Conservation (phyloP, 2,888 invertebrate genomes). For the Isotomurus palustris region DNA sequence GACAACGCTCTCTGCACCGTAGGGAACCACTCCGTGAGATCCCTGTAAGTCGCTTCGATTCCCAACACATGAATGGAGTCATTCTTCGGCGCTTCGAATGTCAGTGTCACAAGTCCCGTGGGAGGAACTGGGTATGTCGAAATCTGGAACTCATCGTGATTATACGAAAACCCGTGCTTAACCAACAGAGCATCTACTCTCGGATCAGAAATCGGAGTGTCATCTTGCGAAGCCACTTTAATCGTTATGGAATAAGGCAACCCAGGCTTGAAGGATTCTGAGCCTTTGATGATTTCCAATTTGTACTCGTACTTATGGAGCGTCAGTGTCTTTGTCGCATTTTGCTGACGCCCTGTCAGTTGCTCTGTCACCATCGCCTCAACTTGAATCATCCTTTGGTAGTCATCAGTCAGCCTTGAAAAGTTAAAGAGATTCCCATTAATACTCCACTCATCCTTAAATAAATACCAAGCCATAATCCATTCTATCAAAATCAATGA, state of each 20-base stretch:
- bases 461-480: background rate
- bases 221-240: slow-evolving; percentile 68
- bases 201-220: slow-evolving; percentile 56
- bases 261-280: slow-evolving; percentile 83
- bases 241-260: slow-evolving; percentile 77
- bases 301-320: slow-evolving; percentile 73
- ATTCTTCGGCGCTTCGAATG: slow-evolving; percentile 59
- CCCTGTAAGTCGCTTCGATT: slow-evolving; percentile 75
- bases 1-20: slow-evolving; percentile 66
- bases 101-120: slow-evolving; percentile 60
- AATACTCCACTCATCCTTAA: background rate
- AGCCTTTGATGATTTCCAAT: slow-evolving; percentile 70
- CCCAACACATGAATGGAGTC: slow-evolving; percentile 64
- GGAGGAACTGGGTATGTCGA: slow-evolving; percentile 57
- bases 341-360: slow-evolving; percentile 77
- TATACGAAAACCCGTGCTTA: slow-evolving; percentile 60
- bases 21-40: slow-evolving; percentile 70
- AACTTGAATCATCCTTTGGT: slow-evolving; percentile 72
- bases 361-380: slow-evolving; percentile 87
- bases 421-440: background rate
- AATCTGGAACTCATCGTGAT: slow-evolving; percentile 56
- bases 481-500: background rate
- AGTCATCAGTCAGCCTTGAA: slow-evolving; percentile 68
- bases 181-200: slow-evolving; percentile 54
- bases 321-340: slow-evolving; percentile 66